Base-by-base conservation (phyloP, 2,113 vertebrate species). In the Lampris incognitus region DNA sequence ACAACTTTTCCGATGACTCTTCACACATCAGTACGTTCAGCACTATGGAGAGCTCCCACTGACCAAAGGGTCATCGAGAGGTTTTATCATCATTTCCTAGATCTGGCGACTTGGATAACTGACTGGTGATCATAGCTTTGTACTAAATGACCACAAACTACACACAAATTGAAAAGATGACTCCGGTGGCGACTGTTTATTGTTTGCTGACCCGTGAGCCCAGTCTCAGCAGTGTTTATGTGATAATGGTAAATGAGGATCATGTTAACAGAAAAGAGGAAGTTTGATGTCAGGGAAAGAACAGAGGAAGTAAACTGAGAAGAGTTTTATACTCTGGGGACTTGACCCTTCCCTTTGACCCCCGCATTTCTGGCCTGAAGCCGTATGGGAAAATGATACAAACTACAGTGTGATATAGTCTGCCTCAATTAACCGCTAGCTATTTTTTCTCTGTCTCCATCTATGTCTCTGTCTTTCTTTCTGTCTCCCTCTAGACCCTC, bases 301-400 rank as follows among this genome's bases (percentile, higher is more conserved):
- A 61, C 81, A 75, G 67, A 56, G 73, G 75, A 9, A 67, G 58
- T 72, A 75, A 90, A 84, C 54, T 66, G 7, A 4, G 79, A 56
- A 46, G 48, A 78, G 65, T 40, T 67, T 73, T 41, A 50, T 72
- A 65, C 86, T 67, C 72, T 0, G 0, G 89, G 79, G 85, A 87
- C 78, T 52, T 0, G 66, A 44, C 83, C 80, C 74, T 82, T 72
- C 46, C 52, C 66, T 67, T n/a, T 88, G 74, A 83, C 82, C 74
- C 49, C 1, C 0, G 42, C 68, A 44, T 65, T 66, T 62, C 59
- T 52, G 58, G 24, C 9, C n/a, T 1, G 13, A 37, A 82, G 72
- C 69, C 80, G 70, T 71, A 87, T 91, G 90, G 90, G 91, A 92
- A 92, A 86, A 86, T 78, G 38, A 9, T 24, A 84, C 66, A 74